Conservation (phyloP, 2,113 vertebrate genomes). For the Corythornis vintsioides region DNA sequence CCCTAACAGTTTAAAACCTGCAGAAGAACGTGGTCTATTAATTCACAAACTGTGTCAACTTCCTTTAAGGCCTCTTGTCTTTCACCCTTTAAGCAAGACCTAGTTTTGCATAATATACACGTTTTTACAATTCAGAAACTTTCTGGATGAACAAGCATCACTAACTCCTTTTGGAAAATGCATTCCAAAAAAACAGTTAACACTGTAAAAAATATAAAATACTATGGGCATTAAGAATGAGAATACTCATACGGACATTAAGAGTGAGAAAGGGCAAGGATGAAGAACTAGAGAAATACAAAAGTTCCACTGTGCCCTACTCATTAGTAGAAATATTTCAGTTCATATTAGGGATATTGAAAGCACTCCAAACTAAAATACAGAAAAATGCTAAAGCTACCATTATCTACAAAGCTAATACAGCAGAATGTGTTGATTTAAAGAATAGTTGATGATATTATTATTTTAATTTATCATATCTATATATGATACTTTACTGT, state of each 20-base stretch:
- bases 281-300: neutral
- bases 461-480: neutral
- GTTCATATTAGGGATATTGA: neutral
- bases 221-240: neutral
- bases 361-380: neutral
- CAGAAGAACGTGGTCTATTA: neutral
- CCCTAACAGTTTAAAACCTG: neutral
- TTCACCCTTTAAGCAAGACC: constrained; percentile 26
- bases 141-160: neutral
- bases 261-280: neutral
- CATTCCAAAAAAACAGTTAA: neutral
- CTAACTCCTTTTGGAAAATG: neutral
- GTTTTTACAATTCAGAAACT: neutral
- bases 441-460: neutral
- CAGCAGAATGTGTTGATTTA: neutral
- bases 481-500: neutral
- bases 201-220: neutral
- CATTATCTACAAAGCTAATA: neutral
- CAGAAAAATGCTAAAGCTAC: neutral
- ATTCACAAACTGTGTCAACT: constrained; percentile 8
- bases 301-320: neutral
- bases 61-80: constrained; percentile 25
- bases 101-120: neutral
- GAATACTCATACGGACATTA: neutral
- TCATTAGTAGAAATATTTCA: neutral